phyloP scores from a whole-genome alignment of 2,797 vertebrate species.

The Pangasius sanitwongsei region DNA sequence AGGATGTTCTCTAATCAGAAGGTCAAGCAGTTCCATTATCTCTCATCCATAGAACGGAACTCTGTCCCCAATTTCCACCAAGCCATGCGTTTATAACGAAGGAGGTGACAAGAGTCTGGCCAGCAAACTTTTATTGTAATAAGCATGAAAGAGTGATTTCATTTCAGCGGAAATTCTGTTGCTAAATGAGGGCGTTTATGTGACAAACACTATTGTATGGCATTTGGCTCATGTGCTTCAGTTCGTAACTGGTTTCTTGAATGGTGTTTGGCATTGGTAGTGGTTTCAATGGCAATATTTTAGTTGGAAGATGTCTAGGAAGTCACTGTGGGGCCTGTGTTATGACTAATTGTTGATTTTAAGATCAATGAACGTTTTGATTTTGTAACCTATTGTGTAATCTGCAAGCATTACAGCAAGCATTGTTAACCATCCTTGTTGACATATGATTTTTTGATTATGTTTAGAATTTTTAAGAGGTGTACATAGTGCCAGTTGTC shows the following conservation, averaged over 20 bases:
- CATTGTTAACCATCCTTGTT: not conserved
- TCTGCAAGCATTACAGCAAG: not conserved
- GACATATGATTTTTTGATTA: not conserved
- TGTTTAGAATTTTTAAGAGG: not conserved
- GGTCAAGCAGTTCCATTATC: slow-evolving; percentile 17
- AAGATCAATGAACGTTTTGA: too few relatives aligned
- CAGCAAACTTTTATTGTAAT: slow-evolving; percentile 32
- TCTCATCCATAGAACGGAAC: slow-evolving; percentile 10
- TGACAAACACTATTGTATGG: slow-evolving; percentile 35
- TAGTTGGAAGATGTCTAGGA: slow-evolving; percentile 2
- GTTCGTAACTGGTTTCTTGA: slow-evolving; percentile 19
- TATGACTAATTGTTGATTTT: not conserved
- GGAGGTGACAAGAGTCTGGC: slow-evolving; percentile 37
- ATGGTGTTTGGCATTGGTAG: not conserved
- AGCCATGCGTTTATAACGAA: slow-evolving; percentile 39
- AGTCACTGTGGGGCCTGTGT: not conserved
- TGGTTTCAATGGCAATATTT: slow-evolving; percentile 4
- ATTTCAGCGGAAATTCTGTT: slow-evolving; percentile 49
- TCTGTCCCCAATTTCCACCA: slow-evolving; percentile 39
- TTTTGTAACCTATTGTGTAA: not conserved
- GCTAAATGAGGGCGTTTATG: slow-evolving; percentile 34
- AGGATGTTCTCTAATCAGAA: slow-evolving; percentile 20
- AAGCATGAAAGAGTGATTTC: slow-evolving; percentile 42
- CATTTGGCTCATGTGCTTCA: not conserved
- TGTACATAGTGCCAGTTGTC: too few relatives aligned